These are phyloP conservation scores for Exaiptasia diaphana DNA, from an alignment of 64 coral and sea anemone species.

Conservation along the genomic window DNA sequence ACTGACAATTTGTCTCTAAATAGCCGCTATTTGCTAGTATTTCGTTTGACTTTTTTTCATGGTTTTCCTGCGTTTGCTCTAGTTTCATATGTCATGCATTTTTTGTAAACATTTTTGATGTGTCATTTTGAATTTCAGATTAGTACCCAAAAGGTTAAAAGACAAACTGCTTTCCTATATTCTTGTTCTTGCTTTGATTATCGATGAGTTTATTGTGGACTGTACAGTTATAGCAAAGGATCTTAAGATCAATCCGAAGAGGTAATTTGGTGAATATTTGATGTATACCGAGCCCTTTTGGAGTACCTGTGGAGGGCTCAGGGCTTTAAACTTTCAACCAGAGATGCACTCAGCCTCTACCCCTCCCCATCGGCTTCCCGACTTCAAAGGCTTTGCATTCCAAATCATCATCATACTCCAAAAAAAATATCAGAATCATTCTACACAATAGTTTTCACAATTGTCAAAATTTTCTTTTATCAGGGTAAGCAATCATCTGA, in stretches of 20 bases:
- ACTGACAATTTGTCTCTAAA: too few relatives aligned
- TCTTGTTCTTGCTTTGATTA: slow-evolving; percentile 80
- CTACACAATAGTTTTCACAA: background rate
- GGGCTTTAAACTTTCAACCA: background rate
- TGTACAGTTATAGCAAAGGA: slow-evolving; percentile 56
- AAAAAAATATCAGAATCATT: background rate
- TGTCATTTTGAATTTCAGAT: too few relatives aligned
- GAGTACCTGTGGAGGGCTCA: background rate
- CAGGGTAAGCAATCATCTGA: slow-evolving; percentile 57
- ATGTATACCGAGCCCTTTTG: background rate
- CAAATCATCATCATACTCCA: background rate
- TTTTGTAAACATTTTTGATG: too few relatives aligned
- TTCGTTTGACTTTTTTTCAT: too few relatives aligned
- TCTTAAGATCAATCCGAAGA: slow-evolving; percentile 56
- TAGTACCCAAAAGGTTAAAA: slow-evolving; percentile 75
- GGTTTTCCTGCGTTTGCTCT: too few relatives aligned
- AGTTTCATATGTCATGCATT: too few relatives aligned
- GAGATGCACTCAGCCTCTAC: background rate
- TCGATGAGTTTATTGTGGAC: slow-evolving; percentile 87
- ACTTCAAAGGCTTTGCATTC: background rate
- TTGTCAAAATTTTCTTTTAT: background rate
- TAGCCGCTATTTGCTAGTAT: too few relatives aligned
- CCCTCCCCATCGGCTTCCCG: too few relatives aligned
- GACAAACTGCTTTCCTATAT: slow-evolving; percentile 80
- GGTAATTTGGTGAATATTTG: slow-evolving; percentile 14